Conservation (phyloP, 2,113 vertebrate species). For the Capricornis sumatraensis region DNA sequence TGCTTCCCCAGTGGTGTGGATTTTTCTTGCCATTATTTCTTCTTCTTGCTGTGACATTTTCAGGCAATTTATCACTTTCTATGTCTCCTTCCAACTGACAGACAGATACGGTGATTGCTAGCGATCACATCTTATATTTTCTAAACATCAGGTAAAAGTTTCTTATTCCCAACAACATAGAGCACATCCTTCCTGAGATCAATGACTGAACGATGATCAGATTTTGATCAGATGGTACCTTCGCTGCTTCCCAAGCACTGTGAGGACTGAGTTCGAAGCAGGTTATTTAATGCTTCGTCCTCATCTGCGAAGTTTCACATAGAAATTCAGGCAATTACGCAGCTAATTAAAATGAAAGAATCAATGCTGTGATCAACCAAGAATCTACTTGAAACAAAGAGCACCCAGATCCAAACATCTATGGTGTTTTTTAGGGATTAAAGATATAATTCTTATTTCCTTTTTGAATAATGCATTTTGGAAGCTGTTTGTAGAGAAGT, state of each 20-base stretch:
- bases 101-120: not conserved
- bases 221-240: not conserved
- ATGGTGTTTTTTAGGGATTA: not conserved
- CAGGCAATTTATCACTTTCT: not conserved
- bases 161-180: not conserved
- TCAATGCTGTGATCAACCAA: not conserved
- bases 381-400: not conserved
- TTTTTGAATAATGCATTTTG: not conserved
- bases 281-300: not conserved
- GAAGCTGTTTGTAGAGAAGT: not conserved
- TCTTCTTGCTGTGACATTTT: not conserved
- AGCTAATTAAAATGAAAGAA: not conserved
- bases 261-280: not conserved
- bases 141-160: not conserved
- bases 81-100: not conserved
- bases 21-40: not conserved
- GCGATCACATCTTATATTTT: not conserved
- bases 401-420: not conserved
- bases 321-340: not conserved
- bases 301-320: not conserved
- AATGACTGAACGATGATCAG: constrained; percentile 13
- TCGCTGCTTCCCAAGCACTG: not conserved
- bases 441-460: not conserved
- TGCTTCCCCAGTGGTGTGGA: not conserved
- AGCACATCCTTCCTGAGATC: not conserved